Conservation (phyloP, 2,113 vertebrate genomes). For the Leucopternis melanops region DNA sequence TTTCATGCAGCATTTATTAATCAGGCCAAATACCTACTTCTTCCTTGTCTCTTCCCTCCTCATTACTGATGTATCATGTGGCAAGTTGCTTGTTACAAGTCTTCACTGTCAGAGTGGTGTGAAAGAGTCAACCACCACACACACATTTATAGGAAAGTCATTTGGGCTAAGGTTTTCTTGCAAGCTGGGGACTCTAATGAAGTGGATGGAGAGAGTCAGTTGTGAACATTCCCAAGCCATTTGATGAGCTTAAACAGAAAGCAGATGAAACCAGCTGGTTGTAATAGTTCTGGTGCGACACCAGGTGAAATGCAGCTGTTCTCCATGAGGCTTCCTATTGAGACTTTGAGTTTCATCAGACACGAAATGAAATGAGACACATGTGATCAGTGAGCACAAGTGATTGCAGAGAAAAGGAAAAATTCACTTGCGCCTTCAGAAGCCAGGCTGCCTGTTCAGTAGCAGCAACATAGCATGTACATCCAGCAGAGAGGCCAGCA, state of each 20-base stretch:
- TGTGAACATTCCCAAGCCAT: neutral
- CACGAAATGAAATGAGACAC: neutral
- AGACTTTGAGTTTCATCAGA: neutral
- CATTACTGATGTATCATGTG: neutral
- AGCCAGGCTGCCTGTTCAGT: neutral
- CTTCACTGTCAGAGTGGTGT: neutral
- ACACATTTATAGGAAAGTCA: fast-evolving
- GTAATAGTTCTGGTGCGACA: neutral
- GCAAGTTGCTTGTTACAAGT: neutral
- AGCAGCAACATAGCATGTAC: neutral
- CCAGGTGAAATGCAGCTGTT: neutral
- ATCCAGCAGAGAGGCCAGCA: neutral
- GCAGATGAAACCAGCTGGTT: neutral
- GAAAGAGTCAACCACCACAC: neutral
- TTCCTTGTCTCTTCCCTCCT: neutral
- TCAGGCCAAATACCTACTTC: neutral
- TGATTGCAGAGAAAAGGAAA: neutral
- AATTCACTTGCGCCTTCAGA: fast-evolving
- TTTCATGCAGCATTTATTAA: neutral
- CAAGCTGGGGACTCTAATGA: neutral
- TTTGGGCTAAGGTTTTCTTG: neutral
- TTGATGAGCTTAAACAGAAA: neutral
- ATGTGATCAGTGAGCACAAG: neutral
- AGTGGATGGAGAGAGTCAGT: neutral
- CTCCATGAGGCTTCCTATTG: neutral